Conservation (phyloP, 2,113 vertebrate genomes). For the Raphicerus campestris region DNA sequence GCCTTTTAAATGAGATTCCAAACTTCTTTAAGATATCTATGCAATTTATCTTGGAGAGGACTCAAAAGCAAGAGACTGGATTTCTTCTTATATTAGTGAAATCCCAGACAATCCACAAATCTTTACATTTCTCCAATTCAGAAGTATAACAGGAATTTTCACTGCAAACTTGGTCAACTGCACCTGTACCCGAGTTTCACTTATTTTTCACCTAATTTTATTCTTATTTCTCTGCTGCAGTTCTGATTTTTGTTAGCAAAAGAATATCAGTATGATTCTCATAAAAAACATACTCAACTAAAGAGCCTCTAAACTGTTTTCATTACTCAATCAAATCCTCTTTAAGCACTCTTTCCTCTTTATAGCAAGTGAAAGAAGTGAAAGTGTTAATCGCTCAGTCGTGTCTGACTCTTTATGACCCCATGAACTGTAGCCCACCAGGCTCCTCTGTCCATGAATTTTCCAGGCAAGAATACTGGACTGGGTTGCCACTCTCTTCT, state of each 20-base stretch:
- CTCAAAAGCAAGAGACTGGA: background rate
- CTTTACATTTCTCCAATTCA: background rate
- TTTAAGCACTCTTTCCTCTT: background rate
- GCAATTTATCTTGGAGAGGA: background rate
- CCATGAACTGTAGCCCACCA: background rate
- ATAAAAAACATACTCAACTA: background rate
- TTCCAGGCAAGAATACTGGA: background rate
- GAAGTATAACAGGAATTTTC: background rate
- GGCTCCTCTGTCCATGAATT: background rate
- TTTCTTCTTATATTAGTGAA: background rate
- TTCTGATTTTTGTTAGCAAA: slow-evolving; percentile 26
- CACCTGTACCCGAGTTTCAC: background rate
- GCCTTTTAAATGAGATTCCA: background rate
- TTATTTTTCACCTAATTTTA: background rate
- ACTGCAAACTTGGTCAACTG: background rate
- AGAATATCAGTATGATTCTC: background rate
- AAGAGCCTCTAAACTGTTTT: background rate
- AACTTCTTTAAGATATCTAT: slow-evolving; percentile 10
- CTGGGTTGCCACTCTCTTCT: background rate
- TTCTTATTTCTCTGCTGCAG: background rate
- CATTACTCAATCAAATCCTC: background rate
- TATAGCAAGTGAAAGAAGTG: background rate
- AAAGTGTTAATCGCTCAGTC: background rate
- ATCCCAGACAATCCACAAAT: background rate
- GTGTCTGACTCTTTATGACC: background rate